Evolutionary conservation across 2,797 vertebrate genomes (phyloP), one percentile per base, ranked within the genome.

Genomic region (Urosaurus nigricauda): DNA sequence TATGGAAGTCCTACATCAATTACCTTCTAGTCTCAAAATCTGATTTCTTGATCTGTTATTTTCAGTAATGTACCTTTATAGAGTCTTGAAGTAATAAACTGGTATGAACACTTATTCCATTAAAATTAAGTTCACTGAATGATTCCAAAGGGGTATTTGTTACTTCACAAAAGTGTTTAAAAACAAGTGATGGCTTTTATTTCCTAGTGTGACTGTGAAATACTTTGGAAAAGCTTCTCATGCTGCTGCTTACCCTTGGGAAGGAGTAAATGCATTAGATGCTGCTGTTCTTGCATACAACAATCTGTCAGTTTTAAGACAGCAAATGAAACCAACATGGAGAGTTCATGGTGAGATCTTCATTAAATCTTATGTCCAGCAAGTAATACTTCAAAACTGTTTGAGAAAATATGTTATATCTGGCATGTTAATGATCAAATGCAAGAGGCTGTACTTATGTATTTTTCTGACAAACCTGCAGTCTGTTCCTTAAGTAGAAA

Each of bases 231-330:
- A 98, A 95, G 96, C 98, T 3, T 98, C 97, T 91, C 98, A 98
- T 90, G 98, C 98, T 65, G 97, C 98, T 89, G 98, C 97, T 19
- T 98, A 98, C 94, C 98, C 98, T 43, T 98, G 98, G 98, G 97
- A 98, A 96, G 98, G 98, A 91, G 92, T 98, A 85, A 99, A 98
- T 82, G 98, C 98, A 65, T 96, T 99, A 96, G 98, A 98, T 94
- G 98, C 98, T 83, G 98, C 98, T 40, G 98, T 99, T 90, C 96
- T 98, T 86, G 98, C 98, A 53, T 99, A 98, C 93, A 98, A 96
- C 97, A 98, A 98, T 95, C 91, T 99, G 91, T 98, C 98, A 93
- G 96, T 96, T 68, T 97, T 99, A 93, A 97, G 98, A 90, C 98
- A 98, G 95, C 98, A 99, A 94, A 97, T 98, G 96, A 98, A 96